Evolutionary conservation across 2,888 invertebrate species (phyloP), one percentile per base, ranked within the genome.

Genomic region (Tenthredo scrophulariae): DNA sequence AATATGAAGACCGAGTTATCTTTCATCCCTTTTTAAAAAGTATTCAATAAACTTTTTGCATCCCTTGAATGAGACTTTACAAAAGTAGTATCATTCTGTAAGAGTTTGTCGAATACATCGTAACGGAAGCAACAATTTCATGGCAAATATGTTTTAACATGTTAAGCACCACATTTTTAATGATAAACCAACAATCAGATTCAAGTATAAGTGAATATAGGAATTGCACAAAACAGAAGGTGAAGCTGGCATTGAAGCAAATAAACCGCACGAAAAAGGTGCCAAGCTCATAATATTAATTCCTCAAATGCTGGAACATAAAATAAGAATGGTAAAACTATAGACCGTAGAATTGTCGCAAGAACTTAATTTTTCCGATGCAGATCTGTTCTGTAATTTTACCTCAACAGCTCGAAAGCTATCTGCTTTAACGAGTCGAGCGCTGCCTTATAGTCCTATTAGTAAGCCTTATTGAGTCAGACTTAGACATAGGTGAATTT

Each of bases 141-240:
- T 22, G 18, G 43, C 22, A 29, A 77, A 77, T 40, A 77, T 26
- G 7, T 46, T 54, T 46, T 5, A 77, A 89, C 88, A 87, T 87
- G 88, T 88, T 88, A 88, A 89, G 87, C 88, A 86, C 87, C 87
- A 87, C 87, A 84, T 1, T 85, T 9, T n/a, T 54, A 54, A n/a
- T n/a, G 7, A 54, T 54, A 54, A 54, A 54, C 62, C 40, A 82
- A 85, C 7, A 9, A 70, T 18, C 18, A 70, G 18, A 22, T 58
- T 58, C 7, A 67, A 26, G 33, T 67, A 33, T 67, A 15, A 67
- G 26, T 33, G 5, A 40, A 50, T 29, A 75, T 29, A 37, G 40
- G 46, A 67, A 46, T 65, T 37, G 75, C 70, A 65, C 85, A 46
- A 58, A 84, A 77, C 46, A 18, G 54, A 62, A 7, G 72, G 5